These are phyloP conservation scores for Harmothoe impar DNA, from an alignment of 2,888 invertebrate species.

Conservation along the genomic window DNA sequence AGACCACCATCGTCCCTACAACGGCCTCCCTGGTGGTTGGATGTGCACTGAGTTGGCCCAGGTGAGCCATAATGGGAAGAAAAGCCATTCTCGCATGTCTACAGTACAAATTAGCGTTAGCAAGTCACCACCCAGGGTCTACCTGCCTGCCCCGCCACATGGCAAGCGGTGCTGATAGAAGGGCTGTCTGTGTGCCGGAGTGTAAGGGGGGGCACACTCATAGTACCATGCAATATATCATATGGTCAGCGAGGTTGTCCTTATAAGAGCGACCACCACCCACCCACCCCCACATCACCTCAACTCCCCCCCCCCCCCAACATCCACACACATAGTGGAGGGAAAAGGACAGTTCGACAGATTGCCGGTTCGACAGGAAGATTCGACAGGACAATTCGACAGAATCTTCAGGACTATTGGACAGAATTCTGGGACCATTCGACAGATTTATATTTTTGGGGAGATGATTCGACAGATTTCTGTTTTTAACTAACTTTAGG, in stretches of 20 bases:
- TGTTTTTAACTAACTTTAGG: too few relatives aligned
- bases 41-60: slow-evolving; percentile 29
- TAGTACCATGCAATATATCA: neutral
- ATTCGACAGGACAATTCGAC: too few relatives aligned
- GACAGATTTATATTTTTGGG: too few relatives aligned
- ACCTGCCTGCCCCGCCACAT: neutral
- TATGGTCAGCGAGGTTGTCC: slow-evolving; percentile 9
- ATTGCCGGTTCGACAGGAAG: too few relatives aligned
- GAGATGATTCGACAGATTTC: too few relatives aligned
- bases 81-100: slow-evolving; percentile 26
- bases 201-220: slow-evolving; percentile 6
- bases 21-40: neutral
- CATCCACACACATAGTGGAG: too few relatives aligned
- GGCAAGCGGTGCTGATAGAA: neutral
- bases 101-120: slow-evolving; percentile 26
- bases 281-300: neutral
- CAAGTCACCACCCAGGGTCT: slow-evolving; percentile 24
- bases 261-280: neutral
- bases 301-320: neutral
- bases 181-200: neutral
- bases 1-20: neutral
- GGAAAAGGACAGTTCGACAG: too few relatives aligned
- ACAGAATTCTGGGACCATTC: too few relatives aligned
- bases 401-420: too few relatives aligned
- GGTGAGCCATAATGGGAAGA: slow-evolving; percentile 28